phyloP scores from a whole-genome alignment of 2,113 vertebrate genomes.

The Rhea americana region DNA sequence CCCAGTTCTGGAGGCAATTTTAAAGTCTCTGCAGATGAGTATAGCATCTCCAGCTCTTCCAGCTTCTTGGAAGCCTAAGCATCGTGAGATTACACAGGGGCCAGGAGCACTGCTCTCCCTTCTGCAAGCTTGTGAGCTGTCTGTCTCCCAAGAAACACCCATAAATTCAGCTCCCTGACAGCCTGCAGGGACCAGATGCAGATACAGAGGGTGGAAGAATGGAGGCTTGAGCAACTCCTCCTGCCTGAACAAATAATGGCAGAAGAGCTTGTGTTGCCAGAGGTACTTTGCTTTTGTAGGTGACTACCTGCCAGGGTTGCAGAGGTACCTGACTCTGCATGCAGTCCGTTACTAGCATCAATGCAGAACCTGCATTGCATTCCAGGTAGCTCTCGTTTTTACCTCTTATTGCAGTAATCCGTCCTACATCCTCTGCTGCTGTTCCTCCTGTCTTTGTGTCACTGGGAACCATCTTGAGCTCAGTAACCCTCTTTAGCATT shows the following conservation, averaged over 20 bases:
- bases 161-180: background rate
- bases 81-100: accelerated
- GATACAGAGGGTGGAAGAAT: background rate
- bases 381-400: background rate
- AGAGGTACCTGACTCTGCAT: accelerated
- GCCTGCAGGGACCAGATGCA: background rate
- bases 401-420: background rate
- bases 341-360: background rate
- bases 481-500: background rate
- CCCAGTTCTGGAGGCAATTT: background rate
- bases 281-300: background rate
- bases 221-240: background rate
- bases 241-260: background rate
- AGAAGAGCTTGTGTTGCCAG: background rate
- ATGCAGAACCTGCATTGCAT: background rate
- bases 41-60: background rate
- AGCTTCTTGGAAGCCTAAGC: background rate
- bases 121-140: background rate
- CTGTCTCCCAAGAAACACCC: background rate
- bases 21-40: background rate
- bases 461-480: background rate
- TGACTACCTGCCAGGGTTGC: background rate
- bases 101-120: background rate
- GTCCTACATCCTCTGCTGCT: background rate
- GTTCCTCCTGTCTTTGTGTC: background rate